Base-by-base conservation (phyloP, 2,113 vertebrate genomes). In the Haemorhous mexicanus region DNA sequence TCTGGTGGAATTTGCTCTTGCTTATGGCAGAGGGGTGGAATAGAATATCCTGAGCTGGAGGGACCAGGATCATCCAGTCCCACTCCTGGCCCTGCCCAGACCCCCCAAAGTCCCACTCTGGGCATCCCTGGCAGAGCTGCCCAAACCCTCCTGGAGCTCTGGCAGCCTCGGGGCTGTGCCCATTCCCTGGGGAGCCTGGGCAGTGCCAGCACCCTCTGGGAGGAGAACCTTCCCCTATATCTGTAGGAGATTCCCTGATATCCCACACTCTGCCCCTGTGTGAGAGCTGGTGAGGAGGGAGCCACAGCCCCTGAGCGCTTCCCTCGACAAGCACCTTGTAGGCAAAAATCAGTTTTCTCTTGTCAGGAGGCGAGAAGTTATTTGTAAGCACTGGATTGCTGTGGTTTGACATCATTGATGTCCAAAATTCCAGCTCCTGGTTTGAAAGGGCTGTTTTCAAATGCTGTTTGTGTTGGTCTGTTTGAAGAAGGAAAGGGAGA, bases 221-320 rank as follows among this genome's bases (percentile, higher is more conserved):
- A 24, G 11, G 10, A 47, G 46, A 16, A 1, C 30, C 10, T 33
- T 55, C 3, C 6, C 53, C 47, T 55, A 3, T 2, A 19, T 37
- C 35, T 69, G 62, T 22, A 22, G 39, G 49, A 83, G 32, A 16
- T 62, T 75, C 41, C 52, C 62, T 30, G 69, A 39, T 30, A 35
- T 30, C 55, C n/a, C 63, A 55, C 1, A 0, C 24, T 16, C 4
- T 44, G 43, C 19, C 52, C 49, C 2, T 0, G 0, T 3, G 0
- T 6, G 13, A 14, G 39, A 39, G 17, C 13, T 4, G 6, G 30
- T 0, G 0, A 33, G 55, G 50, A 49, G 37, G 15, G 53, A 76
- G 58, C 33, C 0, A 21, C 70, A 41, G 47, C 37, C 1, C 0
- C 23, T 5, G 13, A 2, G 22, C 3, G 1, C 74, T 32, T 82